Base-by-base conservation (phyloP, 2,797 vertebrate species). In the Tapera naevia region DNA sequence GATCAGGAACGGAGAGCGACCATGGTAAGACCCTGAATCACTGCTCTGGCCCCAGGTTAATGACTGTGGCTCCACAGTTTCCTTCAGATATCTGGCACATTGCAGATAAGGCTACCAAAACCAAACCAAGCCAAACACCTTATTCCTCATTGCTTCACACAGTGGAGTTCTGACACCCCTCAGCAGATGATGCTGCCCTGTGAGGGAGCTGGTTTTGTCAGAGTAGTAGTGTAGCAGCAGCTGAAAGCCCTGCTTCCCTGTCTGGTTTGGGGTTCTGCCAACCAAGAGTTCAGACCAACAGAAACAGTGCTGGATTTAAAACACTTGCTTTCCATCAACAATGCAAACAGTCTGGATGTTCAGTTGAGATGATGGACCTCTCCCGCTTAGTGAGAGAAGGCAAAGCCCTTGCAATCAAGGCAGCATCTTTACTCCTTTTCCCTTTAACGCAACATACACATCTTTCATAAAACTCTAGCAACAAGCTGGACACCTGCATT, bases 1-100 rank as follows among this genome's bases (percentile, higher is more conserved):
- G 99, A 27, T 99, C 99, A 0, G 99, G 99, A 86, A 99, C 99
- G 0, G 99, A 99, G 96, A 99, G 99, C 1, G 99, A 99, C 97
- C 99, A 99, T 1, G 99, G 99, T 99, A 97, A 99, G 98, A n/a
- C 25, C 86, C 45, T 25, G 27, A 39, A 23, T 18, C 35, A 13
- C 66, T 33, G 58, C 62, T 51, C 46, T 28, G 41, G 46, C n/a
- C 53, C 18, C 35, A 11, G 39, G 43, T 33, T 37, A 22, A 50
- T 46, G 30, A 10, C 35, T 74, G 75, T 2, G 8, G 11, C 33
- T 30, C 2, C 27, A 84, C 6, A 3, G 18, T 25, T 85, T 28
- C 84, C 80, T 86, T 67, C 56, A 10, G n/a, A 3, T 50, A 6
- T 6, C 70, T 62, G 84, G 15, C 41, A 25, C 3, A 1, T 4